Base-by-base conservation (phyloP, 2,888 invertebrate genomes). In the Oithona nana region DNA sequence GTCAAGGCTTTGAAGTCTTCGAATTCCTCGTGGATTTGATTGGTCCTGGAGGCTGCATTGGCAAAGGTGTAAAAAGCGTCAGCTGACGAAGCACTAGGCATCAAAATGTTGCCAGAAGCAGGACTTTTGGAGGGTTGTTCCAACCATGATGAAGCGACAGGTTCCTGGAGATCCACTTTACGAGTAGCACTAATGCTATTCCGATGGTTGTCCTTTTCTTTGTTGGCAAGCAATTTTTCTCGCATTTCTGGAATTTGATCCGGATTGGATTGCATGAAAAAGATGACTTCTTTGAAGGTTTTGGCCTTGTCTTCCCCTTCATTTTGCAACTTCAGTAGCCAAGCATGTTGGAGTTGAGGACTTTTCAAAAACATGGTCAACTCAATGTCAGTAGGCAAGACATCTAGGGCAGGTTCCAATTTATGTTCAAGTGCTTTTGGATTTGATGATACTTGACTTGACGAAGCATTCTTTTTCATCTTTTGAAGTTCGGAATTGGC, bases 321-420 rank as follows among this genome's bases (percentile, higher is more conserved):
- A 50, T 50, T 59, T 13, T 26, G 16, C 26, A 59, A n/a, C n/a
- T 26, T 16, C 24, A n/a, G 49, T 22, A 48, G 50, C 59, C 59
- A 59, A 13, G 59, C 59, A 4, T 22, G 24, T 29, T 59, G 49
- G 50, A 59, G 22, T 48, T 59, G 49, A 28, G 16, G 22, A 3
- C 48, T 48, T 50, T 49, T 49, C 16, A 59, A 28, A 20, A 59
- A 59, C 16, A 29, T 22, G 1, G 50, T 2, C 11, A 59, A n/a
- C 28, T 59, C 50, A 6, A 59, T 49, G 50, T 59, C 59, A 50
- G 22, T 26, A 28, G 59, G 59, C 16, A 59, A 50, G 1, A 59
- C 26, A 1, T 59, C 22, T 24, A 16, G 28, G 50, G 59, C 59
- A 59, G 49, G 20, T 6, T 59, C 28, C 6, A 59, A 26, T 2